phyloP scores from a whole-genome alignment of 1,140 invertebrate genomes.

The Stegodyphus dumicola region DNA sequence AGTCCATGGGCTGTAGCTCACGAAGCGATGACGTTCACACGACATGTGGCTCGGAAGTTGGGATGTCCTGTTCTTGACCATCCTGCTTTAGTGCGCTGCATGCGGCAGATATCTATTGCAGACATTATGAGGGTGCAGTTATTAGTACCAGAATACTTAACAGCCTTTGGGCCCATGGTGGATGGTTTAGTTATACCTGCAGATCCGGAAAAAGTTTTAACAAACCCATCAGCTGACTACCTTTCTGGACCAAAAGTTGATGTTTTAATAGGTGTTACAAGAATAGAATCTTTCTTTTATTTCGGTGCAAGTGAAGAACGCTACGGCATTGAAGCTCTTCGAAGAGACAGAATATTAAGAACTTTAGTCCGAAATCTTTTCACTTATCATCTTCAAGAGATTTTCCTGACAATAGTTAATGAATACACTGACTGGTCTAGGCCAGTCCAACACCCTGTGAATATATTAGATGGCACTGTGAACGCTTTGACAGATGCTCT shows the following conservation, averaged over 20 bases:
- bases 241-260: conserved; percentile 77
- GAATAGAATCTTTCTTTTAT: conserved; percentile 88
- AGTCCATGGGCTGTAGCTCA: conserved; percentile 65
- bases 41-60: conserved; percentile 66
- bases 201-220: conserved; percentile 69
- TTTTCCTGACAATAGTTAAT: conserved; percentile 96
- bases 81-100: conserved; percentile 84
- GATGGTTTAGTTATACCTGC: conserved; percentile 74
- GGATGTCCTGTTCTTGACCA: conserved; percentile 68
- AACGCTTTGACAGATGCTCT: conserved; percentile 70
- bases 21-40: conserved; percentile 78
- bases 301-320: conserved; percentile 74
- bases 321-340: conserved; percentile 90
- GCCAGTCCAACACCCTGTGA: conserved; percentile 90
- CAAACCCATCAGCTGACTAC: conserved; percentile 6
- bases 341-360: conserved; percentile 89
- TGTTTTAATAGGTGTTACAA: conserved; percentile 90
- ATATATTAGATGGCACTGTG: conserved; percentile 79
- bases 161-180: conserved; percentile 88
- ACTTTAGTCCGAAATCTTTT: conserved; percentile 83
- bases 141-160: conserved; percentile 83
- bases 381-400: conserved; percentile 74
- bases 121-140: conserved; percentile 75
- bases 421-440: conserved; percentile 98
- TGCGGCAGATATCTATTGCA: conserved; percentile 78